These are phyloP conservation scores for Brachyptera risi DNA, from an alignment of 2,888 invertebrate species.

Conservation along the genomic window DNA sequence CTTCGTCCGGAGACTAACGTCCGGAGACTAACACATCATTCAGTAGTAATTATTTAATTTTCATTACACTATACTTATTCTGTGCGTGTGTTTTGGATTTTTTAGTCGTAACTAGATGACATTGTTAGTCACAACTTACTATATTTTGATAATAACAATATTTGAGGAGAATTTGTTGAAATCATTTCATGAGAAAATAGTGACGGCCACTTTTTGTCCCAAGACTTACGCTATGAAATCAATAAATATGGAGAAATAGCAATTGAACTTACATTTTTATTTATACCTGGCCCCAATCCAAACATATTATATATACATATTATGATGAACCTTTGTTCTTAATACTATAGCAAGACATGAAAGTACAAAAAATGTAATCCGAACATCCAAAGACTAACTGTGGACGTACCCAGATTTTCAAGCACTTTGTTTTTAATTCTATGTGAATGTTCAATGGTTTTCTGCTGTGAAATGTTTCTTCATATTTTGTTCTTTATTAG, in stretches of 20 bases:
- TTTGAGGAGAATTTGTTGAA: background rate
- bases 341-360: background rate
- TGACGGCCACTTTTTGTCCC: constrained; percentile 2
- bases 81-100: no score
- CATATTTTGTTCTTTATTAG: no score
- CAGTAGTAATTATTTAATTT: background rate
- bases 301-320: background rate
- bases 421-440: no score
- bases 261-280: background rate
- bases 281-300: background rate
- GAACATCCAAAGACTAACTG: background rate
- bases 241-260: background rate
- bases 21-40: constrained; percentile 1
- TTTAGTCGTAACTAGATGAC: no score
- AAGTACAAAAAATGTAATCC: background rate
- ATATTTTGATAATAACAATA: background rate
- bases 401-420: constrained; percentile 8
- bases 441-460: no score
- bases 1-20: background rate
- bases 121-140: background rate
- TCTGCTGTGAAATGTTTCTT: no score
- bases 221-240: background rate
- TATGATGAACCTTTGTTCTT: background rate
- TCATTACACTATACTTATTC: background rate
- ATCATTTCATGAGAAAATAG: background rate